phyloP scores from a whole-genome alignment of 2,888 invertebrate genomes.

The Cyrtodaria siliqua region DNA sequence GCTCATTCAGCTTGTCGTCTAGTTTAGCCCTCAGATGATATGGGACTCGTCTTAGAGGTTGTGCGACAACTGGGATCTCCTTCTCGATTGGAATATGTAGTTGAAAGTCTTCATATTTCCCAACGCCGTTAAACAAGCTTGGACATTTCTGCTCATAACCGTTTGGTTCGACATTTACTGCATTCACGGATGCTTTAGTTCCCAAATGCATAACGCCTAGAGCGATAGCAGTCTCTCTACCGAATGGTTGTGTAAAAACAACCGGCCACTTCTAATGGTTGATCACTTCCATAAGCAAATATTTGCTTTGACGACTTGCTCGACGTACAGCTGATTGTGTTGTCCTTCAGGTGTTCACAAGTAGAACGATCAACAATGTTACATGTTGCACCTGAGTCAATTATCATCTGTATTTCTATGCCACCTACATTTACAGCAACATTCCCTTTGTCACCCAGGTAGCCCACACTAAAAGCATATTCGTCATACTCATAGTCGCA shows the following conservation, averaged over 20 bases:
- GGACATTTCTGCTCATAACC: background rate
- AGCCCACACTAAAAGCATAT: background rate
- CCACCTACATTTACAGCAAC: background rate
- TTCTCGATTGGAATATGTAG: slow-evolving; percentile 8
- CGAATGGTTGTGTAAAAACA: background rate
- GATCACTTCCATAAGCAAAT: background rate
- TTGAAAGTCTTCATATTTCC: slow-evolving; percentile 1
- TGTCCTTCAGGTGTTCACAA: background rate
- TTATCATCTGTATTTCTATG: background rate
- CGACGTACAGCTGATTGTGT: background rate
- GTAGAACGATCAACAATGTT: background rate
- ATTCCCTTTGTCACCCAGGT: background rate
- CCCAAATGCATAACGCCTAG: slow-evolving; percentile 27
- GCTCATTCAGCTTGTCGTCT: slow-evolving; percentile 20
- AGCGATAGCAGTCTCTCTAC: slow-evolving; percentile 13
- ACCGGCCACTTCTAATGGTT: slow-evolving; percentile 13
- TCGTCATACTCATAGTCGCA: background rate
- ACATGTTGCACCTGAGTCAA: background rate
- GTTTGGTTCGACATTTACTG: background rate
- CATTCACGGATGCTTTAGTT: too few relatives aligned
- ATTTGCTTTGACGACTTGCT: background rate
- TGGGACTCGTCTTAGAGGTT: slow-evolving; percentile 12
- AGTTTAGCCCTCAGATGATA: background rate
- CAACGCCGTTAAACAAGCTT: slow-evolving; percentile 3
- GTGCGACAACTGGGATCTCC: background rate